Evolutionary conservation across 1,140 invertebrate genomes (phyloP).

Genomic region (Bicyclus anynana): DNA sequence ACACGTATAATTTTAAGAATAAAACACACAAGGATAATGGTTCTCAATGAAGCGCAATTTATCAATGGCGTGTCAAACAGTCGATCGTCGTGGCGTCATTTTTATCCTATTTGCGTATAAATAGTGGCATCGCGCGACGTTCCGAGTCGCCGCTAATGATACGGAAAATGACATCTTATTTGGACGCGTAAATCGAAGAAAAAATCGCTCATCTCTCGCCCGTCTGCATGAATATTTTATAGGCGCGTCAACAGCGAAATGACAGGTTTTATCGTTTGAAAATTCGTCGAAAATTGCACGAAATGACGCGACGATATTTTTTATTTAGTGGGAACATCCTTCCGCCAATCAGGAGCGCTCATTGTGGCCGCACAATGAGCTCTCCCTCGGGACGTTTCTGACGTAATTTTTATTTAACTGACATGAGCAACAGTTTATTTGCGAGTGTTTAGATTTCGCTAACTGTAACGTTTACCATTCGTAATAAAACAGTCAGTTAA

Average conservation of each 20-base stretch:
- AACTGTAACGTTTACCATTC: constrained; percentile 28
- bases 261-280: constrained; percentile 78
- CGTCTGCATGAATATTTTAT: constrained; percentile 76
- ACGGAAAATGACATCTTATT: constrained; percentile 79
- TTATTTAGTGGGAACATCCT: constrained; percentile 76
- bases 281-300: constrained; percentile 74
- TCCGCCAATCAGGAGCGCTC: constrained; percentile 73
- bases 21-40: constrained; percentile 46
- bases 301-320: constrained; percentile 76
- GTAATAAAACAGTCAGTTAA: constrained; percentile 21
- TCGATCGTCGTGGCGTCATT: constrained; percentile 70
- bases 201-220: constrained; percentile 74
- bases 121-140: constrained; percentile 66
- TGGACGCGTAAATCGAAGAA: constrained; percentile 73
- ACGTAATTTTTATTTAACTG: constrained; percentile 71
- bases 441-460: constrained; percentile 42
- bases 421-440: constrained; percentile 69
- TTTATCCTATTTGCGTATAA: constrained; percentile 77
- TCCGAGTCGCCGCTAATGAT: constrained; percentile 75
- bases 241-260: constrained; percentile 75
- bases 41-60: constrained; percentile 70
- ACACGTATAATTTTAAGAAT: constrained; percentile 40
- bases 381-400: constrained; percentile 59
- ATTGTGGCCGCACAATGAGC: constrained; percentile 68
- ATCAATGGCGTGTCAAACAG: constrained; percentile 73